Conservation (phyloP, 2,113 vertebrate genomes). For the Microtus montanus region DNA sequence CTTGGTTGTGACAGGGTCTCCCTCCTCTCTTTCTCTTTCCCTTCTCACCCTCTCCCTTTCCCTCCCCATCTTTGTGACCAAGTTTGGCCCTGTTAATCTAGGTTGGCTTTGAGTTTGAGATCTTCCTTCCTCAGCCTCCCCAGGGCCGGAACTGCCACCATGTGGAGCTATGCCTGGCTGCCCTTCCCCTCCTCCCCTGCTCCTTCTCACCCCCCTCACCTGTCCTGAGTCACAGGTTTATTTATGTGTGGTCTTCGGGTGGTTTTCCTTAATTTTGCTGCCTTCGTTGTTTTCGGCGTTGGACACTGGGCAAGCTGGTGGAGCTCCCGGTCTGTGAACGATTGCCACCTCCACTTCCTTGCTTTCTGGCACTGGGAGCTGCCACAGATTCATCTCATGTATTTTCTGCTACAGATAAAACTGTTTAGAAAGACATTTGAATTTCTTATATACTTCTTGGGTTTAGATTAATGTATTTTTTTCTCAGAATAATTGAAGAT, state of each 20-base stretch:
- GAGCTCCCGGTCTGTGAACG: neutral
- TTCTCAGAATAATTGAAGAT: conserved; percentile 55
- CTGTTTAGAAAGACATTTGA: conserved; percentile 11
- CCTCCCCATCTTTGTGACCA: neutral
- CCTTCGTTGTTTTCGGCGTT: neutral
- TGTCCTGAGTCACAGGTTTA: neutral
- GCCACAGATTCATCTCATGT: neutral
- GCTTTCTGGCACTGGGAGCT: neutral
- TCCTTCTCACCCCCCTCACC: neutral
- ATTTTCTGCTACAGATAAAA: conserved; percentile 6
- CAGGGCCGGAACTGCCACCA: neutral
- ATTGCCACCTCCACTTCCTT: neutral
- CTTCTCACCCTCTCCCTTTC: no score
- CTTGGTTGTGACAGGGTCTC: neutral
- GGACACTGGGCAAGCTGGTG: neutral
- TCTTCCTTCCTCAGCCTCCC: neutral
- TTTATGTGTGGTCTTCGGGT: neutral
- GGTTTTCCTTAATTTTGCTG: conserved; percentile 14
- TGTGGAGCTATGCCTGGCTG: neutral
- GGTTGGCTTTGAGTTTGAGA: neutral
- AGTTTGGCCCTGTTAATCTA: neutral
- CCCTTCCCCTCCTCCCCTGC: neutral
- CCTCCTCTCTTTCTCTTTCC: neutral
- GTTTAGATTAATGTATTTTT: conserved; percentile 49
- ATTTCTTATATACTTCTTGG: conserved; percentile 13